These are phyloP conservation scores for Dicrostonyx torquatus DNA, from an alignment of 2,797 vertebrate genomes.

Conservation along the genomic window DNA sequence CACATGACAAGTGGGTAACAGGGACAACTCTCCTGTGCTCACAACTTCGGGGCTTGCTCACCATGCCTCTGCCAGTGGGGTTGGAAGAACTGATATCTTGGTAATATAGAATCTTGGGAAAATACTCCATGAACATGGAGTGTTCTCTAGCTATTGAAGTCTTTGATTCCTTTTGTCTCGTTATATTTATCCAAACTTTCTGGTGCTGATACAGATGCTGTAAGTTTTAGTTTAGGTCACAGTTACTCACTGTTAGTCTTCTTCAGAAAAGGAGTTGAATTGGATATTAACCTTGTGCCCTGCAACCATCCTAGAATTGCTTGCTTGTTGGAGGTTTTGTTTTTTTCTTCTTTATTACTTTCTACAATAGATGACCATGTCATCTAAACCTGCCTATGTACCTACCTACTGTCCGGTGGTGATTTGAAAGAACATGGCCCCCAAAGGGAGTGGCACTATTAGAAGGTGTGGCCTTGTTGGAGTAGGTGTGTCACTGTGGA, in stretches of 20 bases:
- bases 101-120: background rate
- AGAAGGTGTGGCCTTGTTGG: background rate
- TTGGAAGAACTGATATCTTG: constrained; percentile 2
- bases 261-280: background rate
- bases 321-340: background rate
- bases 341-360: background rate
- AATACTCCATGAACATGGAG: background rate
- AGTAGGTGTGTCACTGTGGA: background rate
- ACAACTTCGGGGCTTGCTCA: background rate
- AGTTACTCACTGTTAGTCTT: background rate
- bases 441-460: background rate
- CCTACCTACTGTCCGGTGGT: background rate
- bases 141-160: constrained; percentile 42
- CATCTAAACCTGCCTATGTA: background rate
- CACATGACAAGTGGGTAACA: background rate
- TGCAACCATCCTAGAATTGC: background rate
- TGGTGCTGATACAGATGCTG: background rate
- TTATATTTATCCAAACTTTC: constrained; percentile 31
- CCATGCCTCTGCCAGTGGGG: background rate
- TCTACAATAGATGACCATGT: background rate
- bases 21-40: background rate
- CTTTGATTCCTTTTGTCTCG: constrained; percentile 23
- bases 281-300: background rate
- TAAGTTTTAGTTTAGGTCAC: constrained; percentile 32
- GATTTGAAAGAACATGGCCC: background rate